These are phyloP conservation scores for Aphelenchoides fujianensis DNA, from an alignment of 1,140 invertebrate genomes.

Conservation along the genomic window DNA sequence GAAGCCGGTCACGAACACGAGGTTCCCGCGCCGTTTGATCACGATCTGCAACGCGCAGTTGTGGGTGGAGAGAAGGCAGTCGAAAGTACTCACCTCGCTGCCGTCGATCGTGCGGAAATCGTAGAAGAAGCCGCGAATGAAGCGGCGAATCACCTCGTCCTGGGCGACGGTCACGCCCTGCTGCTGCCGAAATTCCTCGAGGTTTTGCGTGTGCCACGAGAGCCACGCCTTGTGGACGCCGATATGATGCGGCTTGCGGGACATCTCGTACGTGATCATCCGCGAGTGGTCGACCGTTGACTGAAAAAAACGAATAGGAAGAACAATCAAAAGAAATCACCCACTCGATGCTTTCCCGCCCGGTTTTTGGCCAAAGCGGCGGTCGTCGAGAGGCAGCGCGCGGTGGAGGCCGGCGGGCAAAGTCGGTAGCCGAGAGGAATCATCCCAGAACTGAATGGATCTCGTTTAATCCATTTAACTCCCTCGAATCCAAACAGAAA, in stretches of 20 bases:
- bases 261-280: conserved; percentile 60
- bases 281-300: conserved; percentile 42
- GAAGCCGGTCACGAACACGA: conserved; percentile 56
- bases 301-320: conserved; percentile 29
- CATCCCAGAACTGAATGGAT: background rate
- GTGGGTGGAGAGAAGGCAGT: conserved; percentile 15
- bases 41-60: conserved; percentile 55
- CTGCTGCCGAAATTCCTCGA: conserved; percentile 58
- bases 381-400: conserved; percentile 5
- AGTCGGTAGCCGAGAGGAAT: no score
- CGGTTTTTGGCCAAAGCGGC: background rate
- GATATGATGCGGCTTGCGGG: conserved; percentile 54
- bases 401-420: background rate
- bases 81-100: conserved; percentile 48
- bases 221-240: conserved; percentile 58
- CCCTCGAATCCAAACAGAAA: background rate
- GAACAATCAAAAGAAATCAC: background rate
- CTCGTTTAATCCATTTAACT: background rate
- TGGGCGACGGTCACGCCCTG: conserved; percentile 53
- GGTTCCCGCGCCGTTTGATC: conserved; percentile 61
- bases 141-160: conserved; percentile 60
- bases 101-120: conserved; percentile 46
- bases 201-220: conserved; percentile 60
- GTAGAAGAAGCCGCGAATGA: conserved; percentile 59
- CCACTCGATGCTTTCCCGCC: conserved; percentile 1